Base-by-base conservation (phyloP, 2,113 vertebrate species). In the Coryphaenoides rupestris region DNA sequence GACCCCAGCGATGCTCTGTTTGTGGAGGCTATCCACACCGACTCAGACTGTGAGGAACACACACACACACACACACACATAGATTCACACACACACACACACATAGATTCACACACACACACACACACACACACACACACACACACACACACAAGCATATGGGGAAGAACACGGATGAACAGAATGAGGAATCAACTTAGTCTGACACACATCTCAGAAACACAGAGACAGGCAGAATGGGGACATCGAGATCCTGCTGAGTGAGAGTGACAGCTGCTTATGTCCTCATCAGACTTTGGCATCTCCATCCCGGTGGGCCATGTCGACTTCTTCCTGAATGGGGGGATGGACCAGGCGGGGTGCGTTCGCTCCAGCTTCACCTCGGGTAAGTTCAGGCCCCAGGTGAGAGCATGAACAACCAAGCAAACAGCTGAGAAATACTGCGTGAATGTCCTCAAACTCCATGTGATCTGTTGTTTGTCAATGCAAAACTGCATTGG, bases 301-400 rank as follows among this genome's bases (percentile, higher is more conserved):
- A 98, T 98, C 76, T 94, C 91, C 57, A 97, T 96, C 81, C 95
- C 95, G 5, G 93, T 99, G 0, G 97, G 96, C 57, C 96, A 99
- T 0, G 89, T 97, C 0, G 95, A 98, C 77, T 99, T 94, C 74
- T 98, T 92, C 2, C 78, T 98, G 67, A 99, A 99, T 0, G 97
- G 94, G 59, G 97, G 96, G 22, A 92, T 91, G 74, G 96, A 98
- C 79, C 97, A 99, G 76, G 90, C 92, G 0, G 96, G 96, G 66
- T 99, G 97, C 28, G 60, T 72, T 0, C 84, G 71, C 47, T 89
- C 88, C 66, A 77, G 62, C n/a, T 87, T 90, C 23, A 4, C 79
- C 3, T 85, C 89, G 47, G 83, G 90, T 92, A 79, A 82, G 89
- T 74, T 17, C 19, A 22, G 2, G n/a, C 33, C 33, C 9, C 13